Percentiles rank a stretch among this genome's conserved stretches.
Conservation (phyloP, 2,113 vertebrate genomes). For the Corythaeola cristata region DNA sequence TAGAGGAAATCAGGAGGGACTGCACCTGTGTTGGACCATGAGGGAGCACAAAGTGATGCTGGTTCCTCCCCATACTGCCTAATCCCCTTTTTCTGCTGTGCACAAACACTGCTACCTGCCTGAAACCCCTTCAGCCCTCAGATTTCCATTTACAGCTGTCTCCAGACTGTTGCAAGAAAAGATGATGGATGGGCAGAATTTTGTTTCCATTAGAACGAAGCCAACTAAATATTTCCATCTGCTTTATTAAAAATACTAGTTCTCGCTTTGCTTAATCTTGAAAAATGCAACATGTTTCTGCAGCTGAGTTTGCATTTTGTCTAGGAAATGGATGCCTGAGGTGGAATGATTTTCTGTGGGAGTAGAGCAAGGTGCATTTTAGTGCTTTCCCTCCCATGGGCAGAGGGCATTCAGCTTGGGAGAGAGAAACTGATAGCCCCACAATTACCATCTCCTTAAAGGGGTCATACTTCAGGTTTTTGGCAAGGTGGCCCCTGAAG, state of each 20-base stretch:
- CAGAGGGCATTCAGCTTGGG: neutral
- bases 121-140: neutral
- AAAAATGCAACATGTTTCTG: conserved; percentile 30
- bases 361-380: neutral
- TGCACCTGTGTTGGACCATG: conserved; percentile 19
- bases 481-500: neutral
- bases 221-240: conserved; percentile 33
- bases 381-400: neutral
- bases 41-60: neutral
- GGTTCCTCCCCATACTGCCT: neutral
- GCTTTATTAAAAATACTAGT: conserved; percentile 36
- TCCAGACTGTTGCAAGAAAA: neutral
- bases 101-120: neutral
- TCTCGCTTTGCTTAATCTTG: conserved; percentile 22
- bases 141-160: neutral
- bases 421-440: neutral
- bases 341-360: neutral
- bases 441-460: neutral
- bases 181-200: conserved; percentile 39
- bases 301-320: conserved; percentile 37
- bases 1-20: conserved; percentile 20
- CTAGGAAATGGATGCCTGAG: neutral
- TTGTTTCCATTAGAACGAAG: conserved; percentile 24
- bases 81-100: neutral
- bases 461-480: neutral